Evolutionary conservation across 2,888 invertebrate genomes (phyloP).

Genomic region (Phrixothrix hirtus): DNA sequence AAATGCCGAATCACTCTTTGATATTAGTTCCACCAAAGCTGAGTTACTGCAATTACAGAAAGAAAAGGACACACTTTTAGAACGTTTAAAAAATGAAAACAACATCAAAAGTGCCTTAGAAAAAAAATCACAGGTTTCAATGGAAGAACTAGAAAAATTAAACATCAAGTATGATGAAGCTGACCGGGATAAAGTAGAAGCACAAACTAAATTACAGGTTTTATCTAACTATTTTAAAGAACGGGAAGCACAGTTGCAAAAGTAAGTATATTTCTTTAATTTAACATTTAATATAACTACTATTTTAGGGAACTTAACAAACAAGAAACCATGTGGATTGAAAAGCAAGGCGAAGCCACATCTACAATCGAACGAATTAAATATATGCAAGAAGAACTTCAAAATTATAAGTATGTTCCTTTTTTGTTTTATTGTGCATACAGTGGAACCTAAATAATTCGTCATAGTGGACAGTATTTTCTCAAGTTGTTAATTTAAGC

Average conservation of each 20-base stretch:
- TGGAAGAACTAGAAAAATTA: conserved; percentile 60
- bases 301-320: conserved; percentile 71
- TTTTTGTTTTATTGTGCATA: no score
- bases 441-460: no score
- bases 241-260: conserved; percentile 83
- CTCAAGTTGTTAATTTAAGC: no score
- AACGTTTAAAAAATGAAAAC: conserved; percentile 56
- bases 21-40: conserved; percentile 63
- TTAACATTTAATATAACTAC: conserved; percentile 17
- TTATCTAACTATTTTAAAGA: conserved; percentile 89
- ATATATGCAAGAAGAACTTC: conserved; percentile 76
- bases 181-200: conserved; percentile 74
- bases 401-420: conserved; percentile 75
- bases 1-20: conserved; percentile 55
- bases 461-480: no score
- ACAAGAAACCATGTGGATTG: conserved; percentile 76
- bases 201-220: conserved; percentile 81
- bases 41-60: conserved; percentile 61
- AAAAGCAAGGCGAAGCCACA: conserved; percentile 80
- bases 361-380: conserved; percentile 80
- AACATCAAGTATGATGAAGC: conserved; percentile 65
- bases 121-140: conserved; percentile 53
- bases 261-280: conserved; percentile 59
- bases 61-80: conserved; percentile 58
- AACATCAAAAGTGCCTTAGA: conserved; percentile 56